These are phyloP conservation scores for Cremastobaeus sp. DNA, from an alignment of 2,888 invertebrate species.

Conservation along the genomic window DNA sequence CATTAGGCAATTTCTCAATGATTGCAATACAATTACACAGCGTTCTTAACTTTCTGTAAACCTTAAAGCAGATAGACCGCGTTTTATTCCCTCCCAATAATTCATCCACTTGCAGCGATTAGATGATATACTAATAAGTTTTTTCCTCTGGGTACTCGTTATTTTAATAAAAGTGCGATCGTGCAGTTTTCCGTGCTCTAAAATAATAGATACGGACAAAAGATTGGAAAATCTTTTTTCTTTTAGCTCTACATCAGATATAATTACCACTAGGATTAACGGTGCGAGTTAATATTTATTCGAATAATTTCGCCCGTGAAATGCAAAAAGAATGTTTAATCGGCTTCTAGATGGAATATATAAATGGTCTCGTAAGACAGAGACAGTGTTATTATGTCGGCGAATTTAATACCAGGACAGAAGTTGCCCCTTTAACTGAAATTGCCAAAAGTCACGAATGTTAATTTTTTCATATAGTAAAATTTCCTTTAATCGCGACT, in stretches of 20 bases:
- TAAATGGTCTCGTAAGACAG: not conserved
- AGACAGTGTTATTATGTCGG: not conserved
- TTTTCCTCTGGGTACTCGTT: not conserved
- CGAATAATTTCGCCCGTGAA: conserved; percentile 3
- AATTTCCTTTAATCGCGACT: not conserved
- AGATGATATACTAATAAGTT: not conserved
- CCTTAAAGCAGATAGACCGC: not conserved
- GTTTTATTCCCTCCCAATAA: not conserved
- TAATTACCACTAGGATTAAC: too few relatives aligned
- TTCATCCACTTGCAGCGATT: too few relatives aligned
- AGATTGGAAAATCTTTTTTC: not conserved
- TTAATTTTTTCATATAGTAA: conserved; percentile 5
- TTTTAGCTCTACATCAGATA: not conserved
- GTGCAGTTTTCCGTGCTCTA: too few relatives aligned
- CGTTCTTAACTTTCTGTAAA: not conserved
- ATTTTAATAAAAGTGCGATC: too few relatives aligned
- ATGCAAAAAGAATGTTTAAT: conserved; percentile 9
- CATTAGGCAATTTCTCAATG: too few relatives aligned
- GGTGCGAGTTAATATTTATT: not conserved
- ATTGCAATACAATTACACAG: too few relatives aligned
- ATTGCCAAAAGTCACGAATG: too few relatives aligned
- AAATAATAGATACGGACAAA: too few relatives aligned
- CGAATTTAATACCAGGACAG: not conserved
- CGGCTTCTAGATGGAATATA: conserved; percentile 8
- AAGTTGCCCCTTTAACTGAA: too few relatives aligned